These are phyloP conservation scores for Cydia strobilella DNA, from an alignment of 1,140 invertebrate genomes.

Conservation along the genomic window DNA sequence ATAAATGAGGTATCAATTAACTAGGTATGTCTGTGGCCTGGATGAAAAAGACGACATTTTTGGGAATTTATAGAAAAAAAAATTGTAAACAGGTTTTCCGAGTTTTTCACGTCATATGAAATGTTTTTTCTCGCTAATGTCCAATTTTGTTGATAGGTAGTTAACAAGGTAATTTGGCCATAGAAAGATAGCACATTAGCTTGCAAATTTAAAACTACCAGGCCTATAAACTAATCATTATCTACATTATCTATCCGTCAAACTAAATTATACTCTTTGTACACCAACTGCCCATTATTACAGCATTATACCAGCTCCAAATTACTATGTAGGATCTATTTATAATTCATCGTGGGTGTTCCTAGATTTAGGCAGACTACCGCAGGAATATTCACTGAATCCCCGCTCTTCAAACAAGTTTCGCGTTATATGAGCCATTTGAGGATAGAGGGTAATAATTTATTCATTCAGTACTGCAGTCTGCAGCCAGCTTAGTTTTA, in stretches of 20 bases:
- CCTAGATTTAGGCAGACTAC: not conserved
- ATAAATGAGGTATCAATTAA: no score
- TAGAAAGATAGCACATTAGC: not conserved
- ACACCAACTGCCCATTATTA: not conserved
- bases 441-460: not conserved
- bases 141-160: no score
- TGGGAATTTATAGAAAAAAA: no score
- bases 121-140: no score
- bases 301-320: conserved; percentile 4
- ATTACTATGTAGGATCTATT: conserved; percentile 1
- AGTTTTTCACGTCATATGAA: no score
- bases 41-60: no score
- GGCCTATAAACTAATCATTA: not conserved
- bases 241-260: not conserved
- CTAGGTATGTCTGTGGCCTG: no score
- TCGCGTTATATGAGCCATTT: no score
- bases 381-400: not conserved
- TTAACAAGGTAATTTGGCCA: not conserved
- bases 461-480: not conserved
- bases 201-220: not conserved
- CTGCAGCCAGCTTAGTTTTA: not conserved
- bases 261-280: not conserved
- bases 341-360: conserved; percentile 6
- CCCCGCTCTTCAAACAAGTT: not conserved
- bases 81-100: no score